phyloP scores from a whole-genome alignment of 2,113 vertebrate species.

The Turnix velox region DNA sequence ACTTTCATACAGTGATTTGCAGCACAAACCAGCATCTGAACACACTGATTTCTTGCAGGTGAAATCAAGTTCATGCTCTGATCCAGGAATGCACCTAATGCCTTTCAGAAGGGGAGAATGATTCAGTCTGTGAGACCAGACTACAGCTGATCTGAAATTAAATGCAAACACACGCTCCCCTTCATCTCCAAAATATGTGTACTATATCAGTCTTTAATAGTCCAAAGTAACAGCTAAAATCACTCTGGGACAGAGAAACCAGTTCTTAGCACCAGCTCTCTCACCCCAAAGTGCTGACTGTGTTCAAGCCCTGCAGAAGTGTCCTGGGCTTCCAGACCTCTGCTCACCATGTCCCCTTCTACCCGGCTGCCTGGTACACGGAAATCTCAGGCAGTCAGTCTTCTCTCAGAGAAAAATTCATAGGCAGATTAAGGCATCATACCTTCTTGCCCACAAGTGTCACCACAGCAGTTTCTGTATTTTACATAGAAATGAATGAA shows the following conservation, averaged over 20 bases:
- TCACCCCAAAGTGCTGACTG: rapidly evolving
- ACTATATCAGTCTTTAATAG: background rate
- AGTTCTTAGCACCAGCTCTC: background rate
- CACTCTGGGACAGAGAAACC: background rate
- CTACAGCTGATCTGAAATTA: background rate
- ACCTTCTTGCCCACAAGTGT: rapidly evolving
- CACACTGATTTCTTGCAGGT: background rate
- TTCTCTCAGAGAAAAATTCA: background rate
- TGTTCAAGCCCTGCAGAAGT: background rate
- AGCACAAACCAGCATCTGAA: background rate
- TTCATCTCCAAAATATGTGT: background rate
- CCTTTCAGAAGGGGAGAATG: background rate
- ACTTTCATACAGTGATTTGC: background rate
- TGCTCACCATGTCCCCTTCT: background rate
- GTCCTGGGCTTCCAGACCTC: rapidly evolving
- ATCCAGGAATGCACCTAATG: background rate
- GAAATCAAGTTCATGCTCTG: background rate
- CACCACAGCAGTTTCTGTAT: background rate
- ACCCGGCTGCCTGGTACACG: background rate
- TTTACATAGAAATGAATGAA: rapidly evolving
- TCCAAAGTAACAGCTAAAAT: background rate
- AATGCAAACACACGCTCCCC: background rate
- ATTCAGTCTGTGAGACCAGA: background rate
- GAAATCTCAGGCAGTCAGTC: background rate
- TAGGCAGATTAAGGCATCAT: rapidly evolving